A percentile compares a stretch with the other conserved stretches of the same genome.
Conservation (phyloP, 2,888 invertebrate genomes). For the Orthosia cruda region DNA sequence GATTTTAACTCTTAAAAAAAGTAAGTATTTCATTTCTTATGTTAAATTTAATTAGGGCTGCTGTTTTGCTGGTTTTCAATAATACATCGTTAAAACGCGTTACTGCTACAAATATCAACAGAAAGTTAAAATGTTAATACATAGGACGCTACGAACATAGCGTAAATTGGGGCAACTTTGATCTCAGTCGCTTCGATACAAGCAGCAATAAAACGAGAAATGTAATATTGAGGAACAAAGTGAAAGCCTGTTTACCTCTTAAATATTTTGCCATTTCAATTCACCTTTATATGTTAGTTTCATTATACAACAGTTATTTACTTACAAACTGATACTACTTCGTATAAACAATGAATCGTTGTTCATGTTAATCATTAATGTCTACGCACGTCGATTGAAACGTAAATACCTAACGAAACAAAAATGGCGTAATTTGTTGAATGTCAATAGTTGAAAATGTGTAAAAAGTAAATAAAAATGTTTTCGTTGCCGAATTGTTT, state of each 20-base stretch:
- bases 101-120: background rate
- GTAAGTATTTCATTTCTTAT: background rate
- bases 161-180: background rate
- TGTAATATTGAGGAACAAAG: too few species aligned
- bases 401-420: constrained; percentile 74
- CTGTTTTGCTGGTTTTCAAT: fast-evolving
- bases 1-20: background rate
- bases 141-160: fast-evolving
- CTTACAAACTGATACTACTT: background rate
- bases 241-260: background rate
- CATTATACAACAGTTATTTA: background rate
- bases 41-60: background rate
- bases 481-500: constrained; percentile 79
- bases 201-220: background rate
- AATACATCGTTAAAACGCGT: fast-evolving
- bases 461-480: constrained; percentile 88
- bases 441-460: constrained; percentile 86
- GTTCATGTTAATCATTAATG: background rate
- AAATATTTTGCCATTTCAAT: background rate
- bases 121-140: background rate
- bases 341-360: background rate
- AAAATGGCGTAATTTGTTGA: constrained; percentile 86
- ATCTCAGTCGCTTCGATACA: background rate
- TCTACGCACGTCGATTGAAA: constrained; percentile 43
- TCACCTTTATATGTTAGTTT: fast-evolving